phyloP scores from a whole-genome alignment of 2,888 invertebrate species.

The Diadegma fenestrale region DNA sequence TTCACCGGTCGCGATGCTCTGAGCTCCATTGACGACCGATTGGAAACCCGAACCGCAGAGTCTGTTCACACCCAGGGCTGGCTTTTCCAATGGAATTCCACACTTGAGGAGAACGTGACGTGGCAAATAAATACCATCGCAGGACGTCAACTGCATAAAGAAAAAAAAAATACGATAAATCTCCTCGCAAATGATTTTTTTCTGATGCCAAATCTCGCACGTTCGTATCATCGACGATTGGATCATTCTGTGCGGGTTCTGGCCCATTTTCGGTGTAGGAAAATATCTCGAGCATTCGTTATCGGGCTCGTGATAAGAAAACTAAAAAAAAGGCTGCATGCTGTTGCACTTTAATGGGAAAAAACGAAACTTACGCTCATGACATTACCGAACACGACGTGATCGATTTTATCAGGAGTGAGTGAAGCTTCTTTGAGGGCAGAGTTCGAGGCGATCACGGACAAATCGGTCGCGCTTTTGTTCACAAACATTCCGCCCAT shows the following conservation, averaged over 20 bases:
- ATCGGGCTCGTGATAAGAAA: neutral
- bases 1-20: constrained; percentile 95
- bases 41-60: constrained; percentile 99
- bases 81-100: constrained; percentile 94
- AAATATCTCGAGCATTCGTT: neutral
- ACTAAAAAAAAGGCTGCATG: neutral
- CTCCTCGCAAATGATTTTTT: neutral
- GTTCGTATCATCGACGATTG: neutral
- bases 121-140: constrained; percentile 94
- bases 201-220: neutral
- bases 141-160: constrained; percentile 83
- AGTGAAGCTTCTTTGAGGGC: constrained; percentile 92
- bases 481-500: constrained; percentile 94
- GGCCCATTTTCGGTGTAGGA: neutral
- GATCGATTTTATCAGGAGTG: constrained; percentile 94
- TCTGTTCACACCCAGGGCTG: constrained; percentile 95
- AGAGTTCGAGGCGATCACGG: constrained; percentile 92
- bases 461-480: constrained; percentile 91
- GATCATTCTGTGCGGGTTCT: neutral
- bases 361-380: constrained; percentile 88
- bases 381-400: constrained; percentile 96
- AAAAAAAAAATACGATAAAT: neutral
- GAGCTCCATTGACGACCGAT: constrained; percentile 95
- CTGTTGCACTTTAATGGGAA: neutral
- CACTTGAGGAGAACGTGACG: constrained; percentile 94